Percentiles rank a stretch among this genome's conserved stretches.
Conservation (phyloP, 2,113 vertebrate species). For the Chaenocephalus aceratus region DNA sequence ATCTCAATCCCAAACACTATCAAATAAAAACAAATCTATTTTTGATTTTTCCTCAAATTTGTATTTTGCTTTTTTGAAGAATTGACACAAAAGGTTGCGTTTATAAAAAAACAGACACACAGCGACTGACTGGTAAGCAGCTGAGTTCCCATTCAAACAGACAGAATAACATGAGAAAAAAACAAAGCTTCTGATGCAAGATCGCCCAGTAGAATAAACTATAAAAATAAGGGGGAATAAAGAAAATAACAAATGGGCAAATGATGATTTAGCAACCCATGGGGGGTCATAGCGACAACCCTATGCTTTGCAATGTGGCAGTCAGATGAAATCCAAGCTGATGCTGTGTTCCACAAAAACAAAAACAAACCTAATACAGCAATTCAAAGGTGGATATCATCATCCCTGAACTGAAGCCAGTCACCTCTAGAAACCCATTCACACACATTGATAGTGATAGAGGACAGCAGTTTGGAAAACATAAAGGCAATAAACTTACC, state of each 20-base stretch:
- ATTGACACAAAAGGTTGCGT: conserved; percentile 12
- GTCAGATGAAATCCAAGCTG: conserved; percentile 45
- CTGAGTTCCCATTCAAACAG: conserved; percentile 51
- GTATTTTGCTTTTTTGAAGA: conserved; percentile 34
- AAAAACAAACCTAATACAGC: background rate
- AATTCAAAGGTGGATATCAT: conserved; percentile 7
- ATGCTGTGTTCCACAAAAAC: conserved; percentile 10
- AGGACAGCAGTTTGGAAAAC: conserved; percentile 36
- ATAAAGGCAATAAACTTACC: conserved; percentile 87
- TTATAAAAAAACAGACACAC: conserved; percentile 14
- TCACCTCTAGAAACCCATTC: conserved; percentile 9
- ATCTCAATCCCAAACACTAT: background rate
- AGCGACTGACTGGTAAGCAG: conserved; percentile 17
- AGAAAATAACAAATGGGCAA: background rate
- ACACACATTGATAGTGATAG: conserved; percentile 35
- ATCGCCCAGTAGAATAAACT: background rate
- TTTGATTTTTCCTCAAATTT: background rate
- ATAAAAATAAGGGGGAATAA: background rate
- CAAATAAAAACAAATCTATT: background rate
- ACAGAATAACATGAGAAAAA: conserved; percentile 23
- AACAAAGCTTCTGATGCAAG: conserved; percentile 14
- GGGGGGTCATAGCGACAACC: conserved; percentile 52
- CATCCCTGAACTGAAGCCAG: background rate
- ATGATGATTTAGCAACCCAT: conserved; percentile 36
- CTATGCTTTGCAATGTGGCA: conserved; percentile 70